phyloP scores from a whole-genome alignment of 2,113 vertebrate genomes.

The Corythornis vintsioides region DNA sequence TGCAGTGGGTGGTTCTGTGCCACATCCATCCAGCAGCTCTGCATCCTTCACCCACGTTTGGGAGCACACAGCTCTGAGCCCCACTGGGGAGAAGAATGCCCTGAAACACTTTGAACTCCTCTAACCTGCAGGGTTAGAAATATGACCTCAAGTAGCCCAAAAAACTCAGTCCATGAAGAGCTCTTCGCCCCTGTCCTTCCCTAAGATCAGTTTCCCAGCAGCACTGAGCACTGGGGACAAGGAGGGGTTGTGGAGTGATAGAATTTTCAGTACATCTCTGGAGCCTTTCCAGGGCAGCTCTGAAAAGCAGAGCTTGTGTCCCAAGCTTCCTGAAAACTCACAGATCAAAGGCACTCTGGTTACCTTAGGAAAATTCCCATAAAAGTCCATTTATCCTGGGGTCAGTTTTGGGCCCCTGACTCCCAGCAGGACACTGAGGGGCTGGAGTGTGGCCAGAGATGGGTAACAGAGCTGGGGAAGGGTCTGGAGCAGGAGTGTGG shows the following conservation, averaged over 20 bases:
- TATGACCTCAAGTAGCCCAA: neutral
- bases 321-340: neutral
- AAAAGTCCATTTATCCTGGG: neutral
- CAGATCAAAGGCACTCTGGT: neutral
- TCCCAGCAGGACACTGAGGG: neutral
- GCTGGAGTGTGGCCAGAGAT: neutral
- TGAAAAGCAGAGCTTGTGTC: neutral
- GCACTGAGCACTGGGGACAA: rapidly evolving
- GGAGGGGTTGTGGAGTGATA: rapidly evolving
- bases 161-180: neutral
- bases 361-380: neutral
- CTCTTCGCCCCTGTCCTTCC: neutral
- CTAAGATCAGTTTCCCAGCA: neutral
- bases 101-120: neutral
- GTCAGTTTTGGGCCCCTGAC: neutral
- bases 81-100: neutral
- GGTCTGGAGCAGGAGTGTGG: neutral
- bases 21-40: neutral
- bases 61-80: neutral
- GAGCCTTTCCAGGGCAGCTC: neutral
- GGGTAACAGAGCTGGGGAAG: neutral
- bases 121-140: neutral
- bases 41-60: neutral
- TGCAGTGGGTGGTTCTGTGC: neutral
- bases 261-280: neutral